Percentiles rank a stretch among this genome's conserved stretches.
Conservation (phyloP, 1,140 invertebrate species). For the Fopius arisanus region DNA sequence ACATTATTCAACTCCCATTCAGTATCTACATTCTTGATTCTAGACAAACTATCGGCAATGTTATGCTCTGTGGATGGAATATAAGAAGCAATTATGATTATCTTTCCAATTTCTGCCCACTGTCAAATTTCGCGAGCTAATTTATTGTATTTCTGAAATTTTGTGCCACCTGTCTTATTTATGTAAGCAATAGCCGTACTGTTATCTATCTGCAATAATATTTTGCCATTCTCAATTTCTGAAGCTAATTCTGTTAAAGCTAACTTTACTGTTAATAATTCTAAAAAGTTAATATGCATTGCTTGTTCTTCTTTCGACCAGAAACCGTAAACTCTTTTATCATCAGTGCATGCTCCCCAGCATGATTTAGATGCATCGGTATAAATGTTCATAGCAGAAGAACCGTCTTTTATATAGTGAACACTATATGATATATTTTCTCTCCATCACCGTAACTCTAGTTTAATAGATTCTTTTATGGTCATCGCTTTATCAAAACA, state of each 20-base stretch:
- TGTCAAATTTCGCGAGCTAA: slow-evolving; percentile 16
- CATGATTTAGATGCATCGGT: slow-evolving; percentile 28
- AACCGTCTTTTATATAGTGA: not conserved
- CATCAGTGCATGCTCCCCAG: slow-evolving; percentile 15
- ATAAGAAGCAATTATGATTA: slow-evolving; percentile 11
- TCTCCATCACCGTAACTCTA: slow-evolving; percentile 22
- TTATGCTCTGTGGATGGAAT: slow-evolving; percentile 21
- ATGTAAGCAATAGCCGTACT: slow-evolving; percentile 26
- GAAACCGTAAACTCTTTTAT: slow-evolving; percentile 13
- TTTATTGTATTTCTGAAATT: not conserved
- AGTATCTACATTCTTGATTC: not conserved
- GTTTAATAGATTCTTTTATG: not conserved
- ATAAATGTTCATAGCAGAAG: slow-evolving; percentile 3
- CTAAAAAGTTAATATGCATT: slow-evolving; percentile 22
- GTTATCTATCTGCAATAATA: slow-evolving; percentile 28
- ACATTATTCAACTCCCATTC: slow-evolving; percentile 1
- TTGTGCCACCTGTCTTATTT: slow-evolving; percentile 8
- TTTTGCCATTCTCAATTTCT: not conserved
- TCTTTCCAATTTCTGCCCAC: not conserved
- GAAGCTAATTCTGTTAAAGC: slow-evolving; percentile 11
- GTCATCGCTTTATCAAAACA: slow-evolving; percentile 6
- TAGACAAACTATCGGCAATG: not conserved
- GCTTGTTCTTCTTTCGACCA: slow-evolving; percentile 12
- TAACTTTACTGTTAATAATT: slow-evolving; percentile 8
- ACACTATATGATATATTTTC: not conserved